These are phyloP conservation scores for Scaptomyza montana DNA, from an alignment of 1,140 invertebrate species.

Conservation along the genomic window DNA sequence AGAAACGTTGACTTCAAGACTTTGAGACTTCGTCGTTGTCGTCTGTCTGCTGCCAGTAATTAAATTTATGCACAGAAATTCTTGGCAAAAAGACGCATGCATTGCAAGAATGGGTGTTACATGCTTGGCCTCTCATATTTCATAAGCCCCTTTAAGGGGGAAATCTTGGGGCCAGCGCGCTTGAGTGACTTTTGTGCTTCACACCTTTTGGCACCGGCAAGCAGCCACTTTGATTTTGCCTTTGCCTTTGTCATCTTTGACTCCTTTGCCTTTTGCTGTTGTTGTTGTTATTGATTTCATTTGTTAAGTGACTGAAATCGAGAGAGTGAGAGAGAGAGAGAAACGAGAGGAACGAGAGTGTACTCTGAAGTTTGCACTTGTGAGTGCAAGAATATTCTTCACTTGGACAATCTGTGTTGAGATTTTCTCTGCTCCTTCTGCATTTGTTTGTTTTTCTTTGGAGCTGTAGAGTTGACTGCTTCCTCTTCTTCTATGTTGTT, in stretches of 20 bases:
- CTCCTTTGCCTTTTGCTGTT: slow-evolving; percentile 53
- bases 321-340: neutral
- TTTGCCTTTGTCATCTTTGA: neutral
- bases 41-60: slow-evolving; percentile 73
- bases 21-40: neutral
- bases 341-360: neutral
- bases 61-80: slow-evolving; percentile 82
- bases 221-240: slow-evolving; percentile 29
- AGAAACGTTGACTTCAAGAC: slow-evolving; percentile 34
- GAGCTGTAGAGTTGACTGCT: neutral
- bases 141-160: slow-evolving; percentile 58
- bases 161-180: slow-evolving; percentile 44
- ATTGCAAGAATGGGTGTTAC: neutral
- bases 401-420: neutral
- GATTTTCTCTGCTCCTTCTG: neutral
- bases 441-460: slow-evolving; percentile 30
- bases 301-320: slow-evolving; percentile 64
- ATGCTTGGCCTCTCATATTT: slow-evolving; percentile 68
- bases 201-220: slow-evolving; percentile 66
- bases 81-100: slow-evolving; percentile 62
- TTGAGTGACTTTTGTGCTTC: slow-evolving; percentile 78
- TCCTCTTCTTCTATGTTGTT: neutral
- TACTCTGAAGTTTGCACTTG: slow-evolving; percentile 68
- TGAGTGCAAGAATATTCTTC: slow-evolving; percentile 58
- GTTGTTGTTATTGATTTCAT: slow-evolving; percentile 81